These are phyloP conservation scores for Parapristionchus giblindavisi DNA, from an alignment of 2,888 invertebrate genomes.

Conservation along the genomic window DNA sequence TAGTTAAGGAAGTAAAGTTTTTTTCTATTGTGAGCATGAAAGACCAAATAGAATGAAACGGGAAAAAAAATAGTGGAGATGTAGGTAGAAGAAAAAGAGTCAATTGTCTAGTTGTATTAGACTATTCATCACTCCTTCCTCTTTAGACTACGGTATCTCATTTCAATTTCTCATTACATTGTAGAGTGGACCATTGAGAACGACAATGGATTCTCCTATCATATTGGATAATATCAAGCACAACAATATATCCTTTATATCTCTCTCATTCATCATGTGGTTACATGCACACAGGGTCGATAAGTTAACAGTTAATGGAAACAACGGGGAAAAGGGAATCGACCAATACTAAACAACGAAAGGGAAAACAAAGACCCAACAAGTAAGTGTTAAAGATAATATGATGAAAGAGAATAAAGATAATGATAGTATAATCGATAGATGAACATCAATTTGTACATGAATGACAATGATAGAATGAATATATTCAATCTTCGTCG, in stretches of 20 bases:
- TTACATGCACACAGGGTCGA: neutral
- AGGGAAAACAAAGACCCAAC: constrained; percentile 11
- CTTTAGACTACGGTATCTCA: neutral
- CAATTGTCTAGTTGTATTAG: no score
- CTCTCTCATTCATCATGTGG: constrained; percentile 7
- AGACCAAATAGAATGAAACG: no score
- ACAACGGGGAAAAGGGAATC: constrained; percentile 22
- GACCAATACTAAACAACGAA: neutral
- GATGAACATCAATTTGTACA: neutral
- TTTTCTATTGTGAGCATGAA: no score
- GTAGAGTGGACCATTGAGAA: constrained; percentile 6
- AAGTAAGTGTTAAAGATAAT: constrained; percentile 16
- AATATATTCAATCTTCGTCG: neutral
- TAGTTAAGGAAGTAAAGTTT: no score
- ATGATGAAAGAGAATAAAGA: constrained; percentile 18
- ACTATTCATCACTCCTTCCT: no score
- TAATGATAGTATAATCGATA: constrained; percentile 9
- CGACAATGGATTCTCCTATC: neutral
- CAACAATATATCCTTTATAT: constrained; percentile 15
- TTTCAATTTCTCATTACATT: neutral
- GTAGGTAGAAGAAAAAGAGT: no score
- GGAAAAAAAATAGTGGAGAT: no score
- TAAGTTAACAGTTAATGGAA: constrained; percentile 22
- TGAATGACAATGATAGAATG: no score
- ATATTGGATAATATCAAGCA: neutral